Percentiles rank a stretch among this genome's conserved stretches.
Conservation (phyloP, 2,113 vertebrate genomes). For the Zapornia atra region DNA sequence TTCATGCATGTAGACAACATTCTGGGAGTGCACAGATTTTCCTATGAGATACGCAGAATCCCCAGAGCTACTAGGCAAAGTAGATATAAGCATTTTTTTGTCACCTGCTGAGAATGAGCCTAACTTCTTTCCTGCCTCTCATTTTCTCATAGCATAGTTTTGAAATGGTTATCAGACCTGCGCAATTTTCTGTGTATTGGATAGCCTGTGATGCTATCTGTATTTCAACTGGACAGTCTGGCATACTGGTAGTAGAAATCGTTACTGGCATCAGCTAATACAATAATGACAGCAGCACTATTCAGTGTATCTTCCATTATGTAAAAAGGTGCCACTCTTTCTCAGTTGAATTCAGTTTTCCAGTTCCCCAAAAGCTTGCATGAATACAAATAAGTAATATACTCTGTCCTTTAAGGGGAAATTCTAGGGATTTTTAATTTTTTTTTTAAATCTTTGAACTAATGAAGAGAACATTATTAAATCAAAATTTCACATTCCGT, state of each 20-base stretch:
- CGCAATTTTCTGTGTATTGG: neutral
- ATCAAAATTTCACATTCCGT: slow-evolving; percentile 7
- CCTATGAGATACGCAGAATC: neutral
- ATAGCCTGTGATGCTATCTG: neutral
- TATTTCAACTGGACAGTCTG: neutral
- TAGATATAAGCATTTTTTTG: neutral
- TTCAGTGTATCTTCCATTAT: neutral
- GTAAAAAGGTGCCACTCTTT: neutral
- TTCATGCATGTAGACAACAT: neutral
- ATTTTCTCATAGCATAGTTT: neutral
- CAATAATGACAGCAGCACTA: neutral
- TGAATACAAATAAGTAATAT: neutral
- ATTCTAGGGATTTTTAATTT: neutral
- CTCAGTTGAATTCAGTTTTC: neutral
- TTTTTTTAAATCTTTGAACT: neutral
- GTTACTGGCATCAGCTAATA: neutral
- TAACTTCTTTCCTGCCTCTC: neutral
- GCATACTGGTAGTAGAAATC: neutral
- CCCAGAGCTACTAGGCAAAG: neutral
- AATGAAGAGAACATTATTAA: neutral
- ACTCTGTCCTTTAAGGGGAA: neutral
- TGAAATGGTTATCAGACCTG: neutral
- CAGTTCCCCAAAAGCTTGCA: neutral
- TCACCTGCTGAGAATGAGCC: neutral
- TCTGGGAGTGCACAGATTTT: neutral